Evolutionary conservation across 35 echinoderm and acorn worm genomes (phyloP).

Genomic region (Amphiura filiformis): DNA sequence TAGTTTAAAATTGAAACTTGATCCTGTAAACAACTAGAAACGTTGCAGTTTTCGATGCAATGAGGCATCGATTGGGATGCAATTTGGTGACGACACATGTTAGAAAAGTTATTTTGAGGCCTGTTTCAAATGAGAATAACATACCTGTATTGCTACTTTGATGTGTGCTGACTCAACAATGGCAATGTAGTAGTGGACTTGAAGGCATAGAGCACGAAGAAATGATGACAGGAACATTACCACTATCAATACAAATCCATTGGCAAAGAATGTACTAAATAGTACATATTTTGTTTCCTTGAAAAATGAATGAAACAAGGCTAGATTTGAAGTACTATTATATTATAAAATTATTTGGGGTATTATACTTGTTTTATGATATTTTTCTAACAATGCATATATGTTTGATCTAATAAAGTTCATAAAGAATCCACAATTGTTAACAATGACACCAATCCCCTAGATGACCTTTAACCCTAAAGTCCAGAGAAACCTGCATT

Average conservation of each 20-base stretch:
- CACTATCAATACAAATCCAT: slow-evolving; percentile 75
- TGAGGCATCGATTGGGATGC: too few species aligned
- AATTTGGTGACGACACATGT: too few species aligned
- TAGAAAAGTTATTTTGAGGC: too few species aligned
- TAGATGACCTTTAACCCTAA: too few species aligned
- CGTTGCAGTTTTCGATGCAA: too few species aligned
- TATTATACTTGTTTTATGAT: too few species aligned
- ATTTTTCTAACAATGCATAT: not conserved
- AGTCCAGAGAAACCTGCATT: too few species aligned
- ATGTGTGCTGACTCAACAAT: slow-evolving; percentile 88
- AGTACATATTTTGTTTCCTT: slow-evolving; percentile 54
- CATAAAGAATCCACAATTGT: too few species aligned
- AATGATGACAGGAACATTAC: slow-evolving; percentile 64
- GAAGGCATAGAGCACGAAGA: slow-evolving; percentile 57
- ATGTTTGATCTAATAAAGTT: not conserved
- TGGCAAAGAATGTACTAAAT: slow-evolving; percentile 58
- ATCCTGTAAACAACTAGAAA: too few species aligned
- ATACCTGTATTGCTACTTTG: slow-evolving; percentile 91
- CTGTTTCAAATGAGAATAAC: too few species aligned
- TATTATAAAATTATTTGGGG: slow-evolving; percentile 1
- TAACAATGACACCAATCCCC: too few species aligned
- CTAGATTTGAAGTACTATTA: not conserved
- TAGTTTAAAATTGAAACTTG: too few species aligned
- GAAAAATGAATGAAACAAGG: not conserved
- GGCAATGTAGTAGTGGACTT: slow-evolving; percentile 87